These are phyloP conservation scores for Helostoma temminkii DNA, from an alignment of 2,797 vertebrate genomes.

Conservation along the genomic window DNA sequence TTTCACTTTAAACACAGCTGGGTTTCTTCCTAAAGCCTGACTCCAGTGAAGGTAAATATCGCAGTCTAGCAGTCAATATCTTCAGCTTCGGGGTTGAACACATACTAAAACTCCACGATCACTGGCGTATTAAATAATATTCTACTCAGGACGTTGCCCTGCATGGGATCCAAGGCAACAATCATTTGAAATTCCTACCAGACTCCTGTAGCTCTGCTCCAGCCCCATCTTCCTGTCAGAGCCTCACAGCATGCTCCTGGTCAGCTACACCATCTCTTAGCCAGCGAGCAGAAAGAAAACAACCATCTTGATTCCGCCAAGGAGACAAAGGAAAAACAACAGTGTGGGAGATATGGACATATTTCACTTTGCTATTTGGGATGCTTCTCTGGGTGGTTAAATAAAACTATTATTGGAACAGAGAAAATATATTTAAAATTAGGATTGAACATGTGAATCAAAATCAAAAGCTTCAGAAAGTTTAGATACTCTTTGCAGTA, in stretches of 20 bases:
- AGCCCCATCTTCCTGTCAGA: slow-evolving; percentile 57
- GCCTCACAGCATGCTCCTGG: slow-evolving; percentile 59
- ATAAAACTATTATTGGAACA: slow-evolving; percentile 1
- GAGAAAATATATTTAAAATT: neutral
- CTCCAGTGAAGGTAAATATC: slow-evolving; percentile 28
- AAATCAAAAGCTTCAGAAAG: slow-evolving; percentile 17
- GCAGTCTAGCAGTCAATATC: slow-evolving; percentile 43
- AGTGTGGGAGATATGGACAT: slow-evolving; percentile 12
- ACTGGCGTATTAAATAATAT: slow-evolving; percentile 47
- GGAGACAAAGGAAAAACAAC: slow-evolving; percentile 38
- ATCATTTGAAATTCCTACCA: slow-evolving; percentile 63
- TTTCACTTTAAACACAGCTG: slow-evolving; percentile 24
- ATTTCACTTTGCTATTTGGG: slow-evolving; percentile 26
- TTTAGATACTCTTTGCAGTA: slow-evolving; percentile 12
- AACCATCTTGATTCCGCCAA: slow-evolving; percentile 32
- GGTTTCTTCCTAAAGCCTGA: slow-evolving; percentile 12
- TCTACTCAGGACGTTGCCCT: slow-evolving; percentile 37
- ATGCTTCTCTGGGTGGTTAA: neutral
- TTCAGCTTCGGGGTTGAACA: slow-evolving; percentile 45
- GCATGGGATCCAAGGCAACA: slow-evolving; percentile 56
- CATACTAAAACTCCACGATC: slow-evolving; percentile 39
- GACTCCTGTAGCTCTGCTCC: slow-evolving; percentile 60
- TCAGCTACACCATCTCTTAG: slow-evolving; percentile 34
- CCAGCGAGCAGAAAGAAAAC: slow-evolving; percentile 49
- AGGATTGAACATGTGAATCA: slow-evolving; percentile 3